Conservation (phyloP, 2,797 vertebrate genomes). For the Cuculus canorus region DNA sequence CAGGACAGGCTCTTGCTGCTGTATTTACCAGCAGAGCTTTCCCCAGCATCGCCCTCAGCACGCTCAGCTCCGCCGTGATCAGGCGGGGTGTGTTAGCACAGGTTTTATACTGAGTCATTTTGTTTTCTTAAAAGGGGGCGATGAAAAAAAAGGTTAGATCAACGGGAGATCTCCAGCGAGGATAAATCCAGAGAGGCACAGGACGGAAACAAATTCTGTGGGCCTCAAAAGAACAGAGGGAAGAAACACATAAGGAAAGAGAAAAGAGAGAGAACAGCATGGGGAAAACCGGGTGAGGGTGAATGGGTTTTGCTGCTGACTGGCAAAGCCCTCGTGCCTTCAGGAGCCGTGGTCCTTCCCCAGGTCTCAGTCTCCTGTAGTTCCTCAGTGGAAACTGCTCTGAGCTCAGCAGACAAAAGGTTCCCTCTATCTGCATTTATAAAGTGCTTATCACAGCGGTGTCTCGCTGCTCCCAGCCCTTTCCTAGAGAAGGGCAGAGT, state of each 20-base stretch:
- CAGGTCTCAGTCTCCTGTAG: background rate
- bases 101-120: background rate
- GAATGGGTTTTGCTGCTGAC: background rate
- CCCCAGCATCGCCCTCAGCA: background rate
- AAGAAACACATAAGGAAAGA: fast-evolving
- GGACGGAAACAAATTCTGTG: background rate
- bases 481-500: slow-evolving; percentile 42
- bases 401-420: slow-evolving; percentile 33
- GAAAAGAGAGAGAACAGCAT: background rate
- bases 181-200: background rate
- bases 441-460: slow-evolving; percentile 16
- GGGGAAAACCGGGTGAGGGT: background rate
- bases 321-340: background rate
- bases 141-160: background rate
- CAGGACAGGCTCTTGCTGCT: fast-evolving
- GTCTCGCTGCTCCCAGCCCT: slow-evolving; percentile 39
- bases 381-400: background rate
- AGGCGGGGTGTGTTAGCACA: fast-evolving
- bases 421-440: slow-evolving; percentile 4
- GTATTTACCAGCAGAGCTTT: background rate
- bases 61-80: fast-evolving
- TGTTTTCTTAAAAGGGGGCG: background rate
- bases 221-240: background rate
- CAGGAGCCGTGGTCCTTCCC: background rate
- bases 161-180: background rate